phyloP scores from a whole-genome alignment of 2,797 vertebrate species.

The Trachurus trachurus region DNA sequence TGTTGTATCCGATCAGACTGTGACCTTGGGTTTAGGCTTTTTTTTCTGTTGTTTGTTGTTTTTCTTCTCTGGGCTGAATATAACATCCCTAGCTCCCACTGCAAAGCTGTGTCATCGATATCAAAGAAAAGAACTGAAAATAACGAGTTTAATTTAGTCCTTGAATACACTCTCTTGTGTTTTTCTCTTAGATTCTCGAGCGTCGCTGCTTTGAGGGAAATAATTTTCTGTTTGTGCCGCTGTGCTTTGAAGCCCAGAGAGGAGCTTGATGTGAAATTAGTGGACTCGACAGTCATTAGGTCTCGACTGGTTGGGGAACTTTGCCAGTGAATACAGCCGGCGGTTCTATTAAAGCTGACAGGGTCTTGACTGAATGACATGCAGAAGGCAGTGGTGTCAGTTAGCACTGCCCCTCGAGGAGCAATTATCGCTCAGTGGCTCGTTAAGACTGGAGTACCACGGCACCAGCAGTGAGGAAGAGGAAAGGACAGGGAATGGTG shows the following conservation, averaged over 20 bases:
- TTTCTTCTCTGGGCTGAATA: background rate
- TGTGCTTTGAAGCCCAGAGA: conserved; percentile 16
- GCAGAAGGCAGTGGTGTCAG: conserved; percentile 54
- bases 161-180: conserved; percentile 19
- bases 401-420: conserved; percentile 61
- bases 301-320: conserved; percentile 8
- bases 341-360: conserved; percentile 42
- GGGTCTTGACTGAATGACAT: conserved; percentile 52
- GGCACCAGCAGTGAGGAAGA: conserved; percentile 14
- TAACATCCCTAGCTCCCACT: background rate
- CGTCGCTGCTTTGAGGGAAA: conserved; percentile 17
- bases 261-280: conserved; percentile 47
- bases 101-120: background rate
- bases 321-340: conserved; percentile 27
- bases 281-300: conserved; percentile 47
- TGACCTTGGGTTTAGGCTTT: conserved; percentile 19
- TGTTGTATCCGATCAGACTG: conserved; percentile 23
- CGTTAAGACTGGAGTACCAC: conserved; percentile 57
- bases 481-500: conserved; percentile 7
- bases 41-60: background rate
- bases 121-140: conserved; percentile 5
- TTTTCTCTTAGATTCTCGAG: conserved; percentile 3
- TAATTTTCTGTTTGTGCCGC: conserved; percentile 13
- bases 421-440: conserved; percentile 74
- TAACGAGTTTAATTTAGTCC: background rate